phyloP scores from a whole-genome alignment of 2,888 invertebrate genomes.

The Chydorus sphaericus region DNA sequence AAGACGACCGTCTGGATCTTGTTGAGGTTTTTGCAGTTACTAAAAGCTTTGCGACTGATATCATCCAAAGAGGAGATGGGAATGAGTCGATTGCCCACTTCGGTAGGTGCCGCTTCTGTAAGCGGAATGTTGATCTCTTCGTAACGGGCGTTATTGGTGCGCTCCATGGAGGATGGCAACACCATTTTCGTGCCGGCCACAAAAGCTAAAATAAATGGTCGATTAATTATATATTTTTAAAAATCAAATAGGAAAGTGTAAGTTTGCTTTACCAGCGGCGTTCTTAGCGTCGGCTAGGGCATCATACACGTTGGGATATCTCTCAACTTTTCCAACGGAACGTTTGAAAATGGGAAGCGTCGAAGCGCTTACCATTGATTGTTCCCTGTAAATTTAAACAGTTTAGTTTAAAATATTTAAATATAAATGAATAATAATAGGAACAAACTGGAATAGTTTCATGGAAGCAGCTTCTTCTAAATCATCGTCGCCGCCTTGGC shows the following conservation, averaged over 20 bases:
- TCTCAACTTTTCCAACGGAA: slow-evolving; percentile 19
- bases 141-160: slow-evolving; percentile 54
- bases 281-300: slow-evolving; percentile 51
- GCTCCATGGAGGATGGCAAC: slow-evolving; percentile 61
- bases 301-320: slow-evolving; percentile 80
- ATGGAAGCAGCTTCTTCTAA: slow-evolving; percentile 28
- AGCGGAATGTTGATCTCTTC: slow-evolving; percentile 79
- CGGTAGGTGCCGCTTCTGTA: slow-evolving; percentile 41
- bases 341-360: slow-evolving; percentile 24
- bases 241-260: background rate
- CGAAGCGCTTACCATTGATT: slow-evolving; percentile 26
- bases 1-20: slow-evolving; percentile 92
- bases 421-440: background rate
- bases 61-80: slow-evolving; percentile 47
- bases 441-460: slow-evolving; percentile 4
- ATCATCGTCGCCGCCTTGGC: slow-evolving; percentile 33
- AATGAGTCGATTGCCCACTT: slow-evolving; percentile 47
- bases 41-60: slow-evolving; percentile 52
- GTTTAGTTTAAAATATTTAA: slow-evolving; percentile 15
- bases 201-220: slow-evolving; percentile 39
- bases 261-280: slow-evolving; percentile 36
- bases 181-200: slow-evolving; percentile 61
- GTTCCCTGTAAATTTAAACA: slow-evolving; percentile 24
- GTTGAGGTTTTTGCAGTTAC: slow-evolving; percentile 72
- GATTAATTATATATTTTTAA: background rate